These are phyloP conservation scores for Syrrhaptes paradoxus DNA, from an alignment of 2,113 vertebrate species.

Conservation along the genomic window DNA sequence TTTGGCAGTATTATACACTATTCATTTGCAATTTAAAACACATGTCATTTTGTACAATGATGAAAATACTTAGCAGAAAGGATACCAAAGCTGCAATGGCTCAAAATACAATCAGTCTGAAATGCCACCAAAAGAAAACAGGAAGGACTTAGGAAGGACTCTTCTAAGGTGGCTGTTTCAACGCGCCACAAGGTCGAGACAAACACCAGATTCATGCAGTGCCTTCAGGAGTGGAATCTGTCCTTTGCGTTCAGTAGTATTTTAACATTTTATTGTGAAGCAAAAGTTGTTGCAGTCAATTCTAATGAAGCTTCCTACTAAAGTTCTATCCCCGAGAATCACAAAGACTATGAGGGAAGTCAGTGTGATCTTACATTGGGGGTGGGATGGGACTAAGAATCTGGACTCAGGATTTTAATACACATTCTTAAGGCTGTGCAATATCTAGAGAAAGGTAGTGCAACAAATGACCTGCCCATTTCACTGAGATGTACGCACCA, in stretches of 20 bases:
- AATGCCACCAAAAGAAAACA: neutral
- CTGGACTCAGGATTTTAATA: neutral
- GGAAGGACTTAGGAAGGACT: neutral
- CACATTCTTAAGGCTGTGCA: neutral
- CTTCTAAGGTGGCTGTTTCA: neutral
- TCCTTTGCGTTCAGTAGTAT: neutral
- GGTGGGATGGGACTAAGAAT: neutral
- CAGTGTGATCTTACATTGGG: neutral
- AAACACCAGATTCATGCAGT: neutral
- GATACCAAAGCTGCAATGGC: neutral
- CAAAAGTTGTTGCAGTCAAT: neutral
- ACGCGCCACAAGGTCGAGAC: neutral
- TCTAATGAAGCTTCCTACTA: neutral
- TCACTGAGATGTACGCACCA: neutral
- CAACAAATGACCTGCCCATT: neutral
- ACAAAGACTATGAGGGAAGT: neutral
- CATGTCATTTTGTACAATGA: neutral
- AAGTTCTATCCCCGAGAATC: neutral
- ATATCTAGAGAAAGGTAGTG: neutral
- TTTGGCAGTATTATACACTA: constrained; percentile 42
- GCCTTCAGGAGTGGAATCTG: neutral
- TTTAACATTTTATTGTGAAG: neutral
- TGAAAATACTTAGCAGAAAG: neutral
- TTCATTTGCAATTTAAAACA: constrained; percentile 57
- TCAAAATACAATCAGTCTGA: neutral